A percentile compares a stretch with the other conserved stretches of the same genome.
These are phyloP conservation scores for Phoeniculus purpureus DNA, from an alignment of 2,797 vertebrate genomes.

Conservation along the genomic window DNA sequence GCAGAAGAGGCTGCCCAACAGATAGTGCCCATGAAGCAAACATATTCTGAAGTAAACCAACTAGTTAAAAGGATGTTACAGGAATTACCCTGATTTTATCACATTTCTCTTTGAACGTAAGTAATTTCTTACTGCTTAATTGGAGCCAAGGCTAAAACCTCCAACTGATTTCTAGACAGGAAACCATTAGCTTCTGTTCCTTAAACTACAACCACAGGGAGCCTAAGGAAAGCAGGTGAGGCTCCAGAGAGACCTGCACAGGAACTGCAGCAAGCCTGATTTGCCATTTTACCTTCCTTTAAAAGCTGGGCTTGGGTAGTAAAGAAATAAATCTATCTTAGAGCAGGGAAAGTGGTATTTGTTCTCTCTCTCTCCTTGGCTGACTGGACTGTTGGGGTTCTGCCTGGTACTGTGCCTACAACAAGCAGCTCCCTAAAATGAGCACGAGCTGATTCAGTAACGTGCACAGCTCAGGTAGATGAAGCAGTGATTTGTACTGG, in stretches of 20 bases:
- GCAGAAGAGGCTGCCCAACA: background rate
- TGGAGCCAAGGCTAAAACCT: background rate
- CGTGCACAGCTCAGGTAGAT: background rate
- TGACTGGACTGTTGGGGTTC: rapidly evolving
- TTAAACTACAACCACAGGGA: background rate
- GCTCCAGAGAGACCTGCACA: background rate
- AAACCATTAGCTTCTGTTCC: background rate
- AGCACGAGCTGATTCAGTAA: background rate
- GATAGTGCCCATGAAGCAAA: background rate
- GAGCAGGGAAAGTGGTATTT: background rate
- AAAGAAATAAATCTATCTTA: background rate
- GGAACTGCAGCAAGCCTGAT: background rate
- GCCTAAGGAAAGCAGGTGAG: background rate
- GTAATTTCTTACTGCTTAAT: background rate
- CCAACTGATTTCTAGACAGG: background rate
- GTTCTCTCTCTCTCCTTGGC: background rate
- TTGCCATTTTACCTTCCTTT: background rate
- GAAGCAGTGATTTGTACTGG: background rate
- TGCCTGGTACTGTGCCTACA: background rate
- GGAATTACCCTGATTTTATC: background rate
- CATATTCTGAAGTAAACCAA: background rate
- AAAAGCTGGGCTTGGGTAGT: background rate
- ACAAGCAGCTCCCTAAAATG: background rate
- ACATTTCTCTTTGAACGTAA: background rate
- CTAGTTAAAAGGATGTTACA: background rate